Evolutionary conservation across 2,888 invertebrate species (phyloP), one percentile per base, ranked within the genome.

Genomic region (Euphydryas editha): DNA sequence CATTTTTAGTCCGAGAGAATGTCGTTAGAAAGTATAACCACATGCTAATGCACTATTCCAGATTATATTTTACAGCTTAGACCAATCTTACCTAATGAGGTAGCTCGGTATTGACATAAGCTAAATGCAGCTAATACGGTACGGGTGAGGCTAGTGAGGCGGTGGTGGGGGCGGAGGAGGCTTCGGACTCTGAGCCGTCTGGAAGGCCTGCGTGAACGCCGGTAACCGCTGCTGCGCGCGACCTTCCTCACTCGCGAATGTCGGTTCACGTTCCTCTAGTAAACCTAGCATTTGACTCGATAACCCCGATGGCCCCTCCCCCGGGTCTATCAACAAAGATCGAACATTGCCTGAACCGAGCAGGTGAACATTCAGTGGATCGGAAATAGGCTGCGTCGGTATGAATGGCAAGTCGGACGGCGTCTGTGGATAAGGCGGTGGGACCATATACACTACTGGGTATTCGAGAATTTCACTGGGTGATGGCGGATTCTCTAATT

Each of bases 31-130:
- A 15, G 49, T 47, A 24, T 51, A 58, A 67, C 36, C 46, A 64
- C 39, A 67, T 65, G 81, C 82, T 84, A 84, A 80, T 84, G 83
- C 81, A 84, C 82, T 74, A 65, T 67, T 81, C 82, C 82, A 77
- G 82, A 88, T 86, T 89, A 88, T 86, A 82, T 70, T 67, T 69
- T 87, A 90, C 87, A 89, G 86, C 87, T 88, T 86, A 89, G 81
- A 81, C 82, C 85, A 85, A 87, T 82, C 83, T 91, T 92, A 90
- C 90, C 87, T 91, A 91, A 76, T 91, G 92, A 92, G 92, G 92
- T 92, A 92, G 90, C 83, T 86, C 76, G 81, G 83, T 85, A 79
- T 84, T 79, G 79, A 84, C 82, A 79, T 82, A 86, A 86, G 87
- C 86, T 88, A 91, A 91, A 90, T 89, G 89, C 89, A 84, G 82